A percentile compares a stretch with the other conserved stretches of the same genome.
These are phyloP conservation scores for Hirudinaria manillensis DNA, from an alignment of 2,888 invertebrate species.

Conservation along the genomic window DNA sequence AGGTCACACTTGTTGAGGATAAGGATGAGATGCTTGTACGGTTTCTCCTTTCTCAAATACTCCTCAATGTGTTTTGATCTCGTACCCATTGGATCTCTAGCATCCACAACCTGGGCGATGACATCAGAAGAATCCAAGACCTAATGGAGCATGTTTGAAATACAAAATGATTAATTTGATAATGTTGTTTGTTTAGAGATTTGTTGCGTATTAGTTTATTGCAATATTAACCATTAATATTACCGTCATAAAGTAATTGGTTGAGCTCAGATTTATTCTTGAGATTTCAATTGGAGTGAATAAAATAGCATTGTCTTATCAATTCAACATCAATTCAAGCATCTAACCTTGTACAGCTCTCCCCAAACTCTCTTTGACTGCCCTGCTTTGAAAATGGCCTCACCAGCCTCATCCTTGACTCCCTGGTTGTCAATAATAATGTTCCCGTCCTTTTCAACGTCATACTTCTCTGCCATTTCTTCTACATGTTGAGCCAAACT, in stretches of 20 bases:
- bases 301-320: background rate
- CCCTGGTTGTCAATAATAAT: constrained; percentile 71
- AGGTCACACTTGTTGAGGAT: constrained; percentile 84
- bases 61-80: constrained; percentile 85
- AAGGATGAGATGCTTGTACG: constrained; percentile 93
- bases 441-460: constrained; percentile 66
- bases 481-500: constrained; percentile 28
- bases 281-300: background rate
- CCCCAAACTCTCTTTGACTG: constrained; percentile 97
- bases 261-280: no score
- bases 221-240: background rate
- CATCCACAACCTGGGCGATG: constrained; percentile 87
- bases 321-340: background rate
- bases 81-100: constrained; percentile 92
- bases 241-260: no score
- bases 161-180: background rate
- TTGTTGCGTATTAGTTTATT: background rate
- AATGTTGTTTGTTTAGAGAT: constrained; percentile 18
- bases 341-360: constrained; percentile 87
- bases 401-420: constrained; percentile 72
- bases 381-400: constrained; percentile 69
- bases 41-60: constrained; percentile 84
- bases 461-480: constrained; percentile 21
- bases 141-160: constrained; percentile 43
- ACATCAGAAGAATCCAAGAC: constrained; percentile 94